phyloP scores from a whole-genome alignment of 2,797 vertebrate genomes.

The Falco naumanni region DNA sequence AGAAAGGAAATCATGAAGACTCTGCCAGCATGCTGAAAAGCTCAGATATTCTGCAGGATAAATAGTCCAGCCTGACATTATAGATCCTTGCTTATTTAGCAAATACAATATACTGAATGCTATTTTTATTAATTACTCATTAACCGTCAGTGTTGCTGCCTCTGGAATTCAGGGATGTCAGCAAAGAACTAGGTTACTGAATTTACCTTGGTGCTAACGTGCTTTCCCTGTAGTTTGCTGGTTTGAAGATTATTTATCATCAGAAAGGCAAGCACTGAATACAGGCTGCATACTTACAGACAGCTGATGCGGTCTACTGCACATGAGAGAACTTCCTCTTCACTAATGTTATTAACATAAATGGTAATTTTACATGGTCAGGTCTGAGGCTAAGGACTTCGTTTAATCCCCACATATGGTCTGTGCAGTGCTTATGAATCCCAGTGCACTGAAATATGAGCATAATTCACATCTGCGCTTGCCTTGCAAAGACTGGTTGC shows the following conservation, averaged over 20 bases:
- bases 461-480: background rate
- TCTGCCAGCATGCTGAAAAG: background rate
- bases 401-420: background rate
- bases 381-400: background rate
- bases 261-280: background rate
- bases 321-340: background rate
- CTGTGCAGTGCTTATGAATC: background rate
- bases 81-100: background rate
- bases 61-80: background rate
- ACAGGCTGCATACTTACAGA: background rate
- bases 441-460: background rate
- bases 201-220: background rate
- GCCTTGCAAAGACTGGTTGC: background rate
- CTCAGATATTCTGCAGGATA: background rate
- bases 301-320: background rate
- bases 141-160: background rate
- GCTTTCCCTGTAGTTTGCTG: background rate
- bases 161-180: background rate
- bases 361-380: background rate
- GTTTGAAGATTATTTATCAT: background rate
- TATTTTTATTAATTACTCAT: conserved; percentile 11
- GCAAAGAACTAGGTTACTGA: background rate
- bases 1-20: background rate
- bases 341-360: background rate
- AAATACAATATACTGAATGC: background rate